Conservation (phyloP, 2,113 vertebrate species). For the Caracal caracal region DNA sequence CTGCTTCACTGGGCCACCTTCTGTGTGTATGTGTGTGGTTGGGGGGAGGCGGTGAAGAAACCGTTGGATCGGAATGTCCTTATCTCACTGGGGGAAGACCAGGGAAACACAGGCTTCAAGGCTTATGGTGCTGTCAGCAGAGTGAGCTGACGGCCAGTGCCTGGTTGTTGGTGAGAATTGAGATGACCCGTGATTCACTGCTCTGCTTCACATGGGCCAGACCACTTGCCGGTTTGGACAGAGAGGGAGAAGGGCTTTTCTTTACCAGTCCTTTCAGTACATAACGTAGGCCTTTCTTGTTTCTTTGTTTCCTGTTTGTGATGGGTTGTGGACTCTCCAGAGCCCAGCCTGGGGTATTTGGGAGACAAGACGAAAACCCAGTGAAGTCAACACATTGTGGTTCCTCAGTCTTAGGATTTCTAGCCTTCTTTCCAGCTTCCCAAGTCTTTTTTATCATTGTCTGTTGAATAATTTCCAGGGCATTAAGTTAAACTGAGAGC, state of each 20-base stretch:
- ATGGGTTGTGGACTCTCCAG: not conserved
- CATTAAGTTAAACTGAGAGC: not conserved
- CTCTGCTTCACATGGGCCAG: rapidly evolving
- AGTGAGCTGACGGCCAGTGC: rapidly evolving
- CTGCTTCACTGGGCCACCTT: not conserved
- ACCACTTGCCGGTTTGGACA: not conserved
- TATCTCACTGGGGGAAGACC: not conserved
- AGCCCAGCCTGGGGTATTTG: not conserved
- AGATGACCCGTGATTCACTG: too few relatives aligned
- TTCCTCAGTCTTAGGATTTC: not conserved
- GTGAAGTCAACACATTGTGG: not conserved
- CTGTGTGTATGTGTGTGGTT: not conserved
- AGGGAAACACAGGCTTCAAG: not conserved
- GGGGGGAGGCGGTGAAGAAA: not conserved
- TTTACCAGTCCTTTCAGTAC: not conserved
- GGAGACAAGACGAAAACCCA: not conserved
- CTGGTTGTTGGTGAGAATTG: rapidly evolving
- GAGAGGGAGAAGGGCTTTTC: not conserved
- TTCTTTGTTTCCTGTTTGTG: not conserved
- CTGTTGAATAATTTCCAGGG: not conserved
- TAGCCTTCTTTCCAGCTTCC: not conserved
- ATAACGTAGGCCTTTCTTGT: not conserved
- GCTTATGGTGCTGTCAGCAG: not conserved
- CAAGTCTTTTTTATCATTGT: not conserved
- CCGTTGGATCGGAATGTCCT: not conserved